These are phyloP conservation scores for Cephus nigrinus DNA, from an alignment of 2,888 invertebrate genomes.

Conservation along the genomic window DNA sequence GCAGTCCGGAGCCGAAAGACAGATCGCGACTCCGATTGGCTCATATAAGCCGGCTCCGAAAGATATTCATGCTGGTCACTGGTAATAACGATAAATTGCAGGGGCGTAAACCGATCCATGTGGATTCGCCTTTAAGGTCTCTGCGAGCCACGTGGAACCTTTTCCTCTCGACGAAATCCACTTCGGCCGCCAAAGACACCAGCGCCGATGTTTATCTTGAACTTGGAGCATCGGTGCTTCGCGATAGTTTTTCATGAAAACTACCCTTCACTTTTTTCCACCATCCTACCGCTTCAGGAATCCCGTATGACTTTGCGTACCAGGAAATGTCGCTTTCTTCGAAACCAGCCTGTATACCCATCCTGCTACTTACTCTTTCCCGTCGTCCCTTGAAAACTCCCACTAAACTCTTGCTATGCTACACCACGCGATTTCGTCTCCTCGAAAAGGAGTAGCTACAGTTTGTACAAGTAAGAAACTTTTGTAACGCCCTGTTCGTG, in stretches of 20 bases:
- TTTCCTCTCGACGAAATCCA: not conserved
- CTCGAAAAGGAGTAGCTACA: slow-evolving; percentile 47
- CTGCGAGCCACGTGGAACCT: not conserved
- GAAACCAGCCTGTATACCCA: not conserved
- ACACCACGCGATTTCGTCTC: slow-evolving; percentile 20
- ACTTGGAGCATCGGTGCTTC: not conserved
- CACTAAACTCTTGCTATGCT: not conserved
- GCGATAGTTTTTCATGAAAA: not conserved
- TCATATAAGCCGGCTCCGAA: slow-evolving; percentile 41
- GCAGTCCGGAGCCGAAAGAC: slow-evolving; percentile 35
- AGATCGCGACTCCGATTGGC: slow-evolving; percentile 46
- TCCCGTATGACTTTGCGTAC: not conserved
- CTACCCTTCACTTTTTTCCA: not conserved
- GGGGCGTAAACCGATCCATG: slow-evolving; percentile 42
- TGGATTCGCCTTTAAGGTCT: not conserved
- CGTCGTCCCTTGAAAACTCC: not conserved
- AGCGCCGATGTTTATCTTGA: not conserved
- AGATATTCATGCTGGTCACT: slow-evolving; percentile 56
- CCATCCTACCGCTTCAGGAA: not conserved
- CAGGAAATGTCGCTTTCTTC: not conserved
- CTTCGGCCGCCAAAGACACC: not conserved
- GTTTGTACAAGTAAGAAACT: slow-evolving; percentile 54
- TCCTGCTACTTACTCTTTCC: not conserved
- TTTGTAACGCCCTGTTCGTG: slow-evolving; percentile 39
- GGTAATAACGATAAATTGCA: slow-evolving; percentile 59